A percentile compares a stretch with the other conserved stretches of the same genome.
phyloP scores from a whole-genome alignment of 2,797 vertebrate genomes.

The Sebastes jordani region DNA sequence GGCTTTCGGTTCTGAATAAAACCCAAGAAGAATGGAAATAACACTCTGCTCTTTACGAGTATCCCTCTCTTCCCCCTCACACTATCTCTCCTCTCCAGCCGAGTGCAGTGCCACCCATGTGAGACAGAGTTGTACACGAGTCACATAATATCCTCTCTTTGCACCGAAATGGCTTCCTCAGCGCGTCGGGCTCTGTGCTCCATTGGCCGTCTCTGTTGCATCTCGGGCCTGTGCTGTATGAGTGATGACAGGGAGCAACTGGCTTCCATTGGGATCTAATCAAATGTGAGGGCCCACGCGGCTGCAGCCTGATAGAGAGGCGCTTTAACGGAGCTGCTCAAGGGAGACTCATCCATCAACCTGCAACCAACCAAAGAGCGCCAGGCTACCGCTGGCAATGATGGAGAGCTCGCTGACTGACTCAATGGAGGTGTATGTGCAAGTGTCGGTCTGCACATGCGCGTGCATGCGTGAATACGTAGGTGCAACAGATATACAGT shows the following conservation, averaged over 20 bases:
- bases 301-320: conserved; percentile 77
- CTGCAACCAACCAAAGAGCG: conserved; percentile 77
- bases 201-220: conserved; percentile 58
- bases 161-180: conserved; percentile 68
- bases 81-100: conserved; percentile 49
- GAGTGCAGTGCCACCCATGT: conserved; percentile 57
- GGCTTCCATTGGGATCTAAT: conserved; percentile 82
- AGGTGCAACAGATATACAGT: conserved; percentile 48
- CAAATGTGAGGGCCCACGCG: conserved; percentile 79
- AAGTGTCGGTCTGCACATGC: conserved; percentile 41
- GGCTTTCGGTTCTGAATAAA: conserved; percentile 39
- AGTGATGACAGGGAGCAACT: conserved; percentile 77
- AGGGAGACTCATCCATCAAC: conserved; percentile 81
- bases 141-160: conserved; percentile 69
- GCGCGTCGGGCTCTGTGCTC: conserved; percentile 54
- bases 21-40: conserved; percentile 46
- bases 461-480: not conserved
- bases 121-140: conserved; percentile 63
- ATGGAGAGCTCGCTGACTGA: conserved; percentile 73
- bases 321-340: conserved; percentile 79
- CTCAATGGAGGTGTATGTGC: conserved; percentile 51
- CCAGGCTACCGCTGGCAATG: conserved; percentile 69
- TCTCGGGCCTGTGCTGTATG: conserved; percentile 61
- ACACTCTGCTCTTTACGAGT: conserved; percentile 30
- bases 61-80: conserved; percentile 7